phyloP scores from a whole-genome alignment of 2,797 vertebrate genomes.

The Scomberomorus guttatus region DNA sequence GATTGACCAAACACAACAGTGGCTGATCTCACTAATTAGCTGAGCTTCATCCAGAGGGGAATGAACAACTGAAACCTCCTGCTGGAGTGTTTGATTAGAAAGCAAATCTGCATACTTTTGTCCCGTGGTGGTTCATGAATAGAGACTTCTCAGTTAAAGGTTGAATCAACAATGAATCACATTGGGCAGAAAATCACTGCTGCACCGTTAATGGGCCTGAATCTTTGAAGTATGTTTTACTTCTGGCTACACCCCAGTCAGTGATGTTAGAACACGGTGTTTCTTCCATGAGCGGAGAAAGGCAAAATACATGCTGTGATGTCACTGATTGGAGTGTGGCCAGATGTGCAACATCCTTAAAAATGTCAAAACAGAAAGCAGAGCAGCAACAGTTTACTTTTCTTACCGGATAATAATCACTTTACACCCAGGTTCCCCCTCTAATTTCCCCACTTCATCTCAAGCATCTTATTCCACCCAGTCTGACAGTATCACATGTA shows the following conservation, averaged over 20 bases:
- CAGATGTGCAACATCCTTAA: background rate
- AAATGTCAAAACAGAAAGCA: background rate
- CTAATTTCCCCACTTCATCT: background rate
- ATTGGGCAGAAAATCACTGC: slow-evolving; percentile 41
- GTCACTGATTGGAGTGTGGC: background rate
- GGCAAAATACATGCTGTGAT: too few species aligned
- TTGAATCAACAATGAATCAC: slow-evolving; percentile 32
- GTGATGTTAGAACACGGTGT: background rate
- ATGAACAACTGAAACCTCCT: slow-evolving; percentile 47
- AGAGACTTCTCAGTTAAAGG: slow-evolving; percentile 25
- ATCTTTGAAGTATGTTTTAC: background rate
- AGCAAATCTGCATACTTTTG: slow-evolving; percentile 38
- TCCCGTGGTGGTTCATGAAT: slow-evolving; percentile 40
- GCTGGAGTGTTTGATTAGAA: slow-evolving; percentile 57
- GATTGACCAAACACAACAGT: slow-evolving; percentile 25
- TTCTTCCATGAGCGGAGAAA: background rate
- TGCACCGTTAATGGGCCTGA: slow-evolving; percentile 15
- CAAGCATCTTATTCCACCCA: too few species aligned
- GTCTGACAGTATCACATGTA: background rate
- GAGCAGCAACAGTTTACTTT: background rate
- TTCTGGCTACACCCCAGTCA: too few species aligned
- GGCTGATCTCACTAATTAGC: slow-evolving; percentile 45
- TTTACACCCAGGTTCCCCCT: background rate
- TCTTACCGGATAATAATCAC: background rate
- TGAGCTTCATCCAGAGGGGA: slow-evolving; percentile 39